Evolutionary conservation across 2,797 vertebrate species (phyloP).

Genomic region (Mallotus villosus): DNA sequence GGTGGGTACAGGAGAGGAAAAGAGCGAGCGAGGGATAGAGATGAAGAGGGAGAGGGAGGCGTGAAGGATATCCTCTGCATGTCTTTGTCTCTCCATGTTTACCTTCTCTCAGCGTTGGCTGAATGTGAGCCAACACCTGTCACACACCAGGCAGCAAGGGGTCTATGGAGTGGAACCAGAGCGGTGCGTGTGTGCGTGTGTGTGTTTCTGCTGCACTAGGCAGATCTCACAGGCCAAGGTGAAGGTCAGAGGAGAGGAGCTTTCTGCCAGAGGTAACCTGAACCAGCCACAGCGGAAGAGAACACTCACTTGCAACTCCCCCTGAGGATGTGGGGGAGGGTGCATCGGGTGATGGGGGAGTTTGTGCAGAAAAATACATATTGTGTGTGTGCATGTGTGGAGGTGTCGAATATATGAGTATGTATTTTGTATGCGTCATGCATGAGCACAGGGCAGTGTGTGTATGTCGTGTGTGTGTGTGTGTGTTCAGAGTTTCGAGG

Average conservation of each 20-base stretch:
- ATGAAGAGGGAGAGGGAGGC: background rate
- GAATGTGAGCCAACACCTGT: constrained; percentile 3
- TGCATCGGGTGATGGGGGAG: constrained; percentile 35
- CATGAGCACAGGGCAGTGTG: background rate
- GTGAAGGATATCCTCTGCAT: background rate
- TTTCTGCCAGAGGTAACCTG: constrained; percentile 69
- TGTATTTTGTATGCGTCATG: constrained; percentile 14
- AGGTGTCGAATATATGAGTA: constrained; percentile 4
- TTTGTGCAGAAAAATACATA: constrained; percentile 38
- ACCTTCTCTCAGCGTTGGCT: background rate
- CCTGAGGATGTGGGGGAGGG: constrained; percentile 30
- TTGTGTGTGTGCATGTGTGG: constrained; percentile 31
- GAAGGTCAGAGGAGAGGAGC: constrained; percentile 66
- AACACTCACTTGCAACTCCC: constrained; percentile 37
- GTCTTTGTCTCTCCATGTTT: background rate
- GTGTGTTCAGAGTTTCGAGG: background rate
- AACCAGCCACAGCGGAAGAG: constrained; percentile 62
- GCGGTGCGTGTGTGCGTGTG: background rate
- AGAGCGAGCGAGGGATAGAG: background rate
- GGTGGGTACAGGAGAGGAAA: background rate
- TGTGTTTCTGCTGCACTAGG: constrained; percentile 59
- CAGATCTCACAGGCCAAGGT: constrained; percentile 65
- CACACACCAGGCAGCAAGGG: background rate
- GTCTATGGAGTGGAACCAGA: background rate
- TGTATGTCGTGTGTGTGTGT: background rate